These are phyloP conservation scores for Tonatia bakeri DNA, from an alignment of 2,113 vertebrate genomes.

Conservation along the genomic window DNA sequence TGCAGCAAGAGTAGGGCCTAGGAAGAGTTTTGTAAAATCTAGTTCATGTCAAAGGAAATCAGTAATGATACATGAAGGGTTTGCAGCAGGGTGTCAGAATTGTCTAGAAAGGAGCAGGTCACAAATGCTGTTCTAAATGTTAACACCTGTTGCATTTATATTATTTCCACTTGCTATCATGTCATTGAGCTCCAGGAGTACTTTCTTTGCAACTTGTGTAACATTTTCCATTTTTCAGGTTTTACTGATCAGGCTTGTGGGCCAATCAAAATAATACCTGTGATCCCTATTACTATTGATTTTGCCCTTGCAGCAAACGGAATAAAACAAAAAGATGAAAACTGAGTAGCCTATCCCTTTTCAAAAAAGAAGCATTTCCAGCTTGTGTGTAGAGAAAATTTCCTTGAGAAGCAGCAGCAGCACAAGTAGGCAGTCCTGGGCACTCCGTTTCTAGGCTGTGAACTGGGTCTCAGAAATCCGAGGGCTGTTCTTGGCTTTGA, in stretches of 20 bases:
- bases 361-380: neutral
- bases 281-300: slow-evolving; percentile 74
- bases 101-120: slow-evolving; percentile 43
- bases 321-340: slow-evolving; percentile 80
- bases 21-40: neutral
- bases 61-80: neutral
- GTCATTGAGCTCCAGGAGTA: slow-evolving; percentile 73
- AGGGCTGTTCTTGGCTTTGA: neutral
- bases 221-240: slow-evolving; percentile 74
- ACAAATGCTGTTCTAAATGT: slow-evolving; percentile 71
- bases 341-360: neutral
- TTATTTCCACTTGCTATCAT: slow-evolving; percentile 67
- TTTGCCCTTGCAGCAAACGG: slow-evolving; percentile 77
- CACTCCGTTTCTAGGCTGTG: neutral
- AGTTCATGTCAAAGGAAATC: slow-evolving; percentile 16
- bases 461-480: neutral
- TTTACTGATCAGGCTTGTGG: slow-evolving; percentile 77
- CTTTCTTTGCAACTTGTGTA: slow-evolving; percentile 71
- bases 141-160: slow-evolving; percentile 70
- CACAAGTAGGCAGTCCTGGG: neutral
- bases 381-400: neutral
- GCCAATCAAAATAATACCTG: slow-evolving; percentile 81
- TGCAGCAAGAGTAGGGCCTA: slow-evolving; percentile 62
- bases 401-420: neutral
- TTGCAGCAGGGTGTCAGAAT: slow-evolving; percentile 41